Evolutionary conservation across 2,888 invertebrate species (phyloP).

Genomic region (Embidobia sp.): DNA sequence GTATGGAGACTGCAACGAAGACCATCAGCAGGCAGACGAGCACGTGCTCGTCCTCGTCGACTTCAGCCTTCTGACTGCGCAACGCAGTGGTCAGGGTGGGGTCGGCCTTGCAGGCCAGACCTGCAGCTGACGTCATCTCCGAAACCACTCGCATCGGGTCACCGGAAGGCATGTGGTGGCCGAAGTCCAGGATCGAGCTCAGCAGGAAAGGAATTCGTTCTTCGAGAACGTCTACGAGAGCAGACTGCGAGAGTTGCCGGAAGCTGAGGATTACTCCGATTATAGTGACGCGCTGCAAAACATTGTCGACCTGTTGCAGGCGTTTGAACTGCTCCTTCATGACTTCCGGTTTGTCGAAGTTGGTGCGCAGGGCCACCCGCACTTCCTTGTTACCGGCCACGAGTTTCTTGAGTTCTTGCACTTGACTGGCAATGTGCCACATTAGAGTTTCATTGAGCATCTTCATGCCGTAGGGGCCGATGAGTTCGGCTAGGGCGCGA

Average conservation of each 20-base stretch:
- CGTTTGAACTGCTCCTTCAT: slow-evolving; percentile 98
- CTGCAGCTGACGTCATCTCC: slow-evolving; percentile 99
- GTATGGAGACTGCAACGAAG: slow-evolving; percentile 98
- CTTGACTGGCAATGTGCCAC: slow-evolving; percentile 99
- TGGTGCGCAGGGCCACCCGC: slow-evolving; percentile 93
- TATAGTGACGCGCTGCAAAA: slow-evolving; percentile 97
- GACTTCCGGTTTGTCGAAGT: slow-evolving; percentile 98
- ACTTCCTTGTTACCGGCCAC: slow-evolving; percentile 97
- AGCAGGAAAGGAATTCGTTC: slow-evolving; percentile 97
- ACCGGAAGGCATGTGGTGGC: slow-evolving; percentile 94
- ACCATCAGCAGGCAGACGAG: slow-evolving; percentile 98
- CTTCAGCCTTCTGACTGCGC: slow-evolving; percentile 92
- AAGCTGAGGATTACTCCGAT: slow-evolving; percentile 99
- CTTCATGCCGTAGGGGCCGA: slow-evolving; percentile 99
- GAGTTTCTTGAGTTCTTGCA: slow-evolving; percentile 96
- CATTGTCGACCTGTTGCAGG: slow-evolving; percentile 95
- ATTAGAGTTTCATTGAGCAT: slow-evolving; percentile 97
- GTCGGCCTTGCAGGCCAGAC: slow-evolving; percentile 96
- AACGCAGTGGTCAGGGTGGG: slow-evolving; percentile 95
- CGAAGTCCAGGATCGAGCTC: slow-evolving; percentile 96
- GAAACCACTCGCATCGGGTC: slow-evolving; percentile 95
- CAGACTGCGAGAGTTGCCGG: slow-evolving; percentile 95
- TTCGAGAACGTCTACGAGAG: slow-evolving; percentile 95
- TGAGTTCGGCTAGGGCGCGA: slow-evolving; percentile 95
- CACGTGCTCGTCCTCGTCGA: slow-evolving; percentile 95